These are phyloP conservation scores for Akabosia matsudoensis DNA, from an alignment of 1,140 invertebrate species.

Conservation along the genomic window DNA sequence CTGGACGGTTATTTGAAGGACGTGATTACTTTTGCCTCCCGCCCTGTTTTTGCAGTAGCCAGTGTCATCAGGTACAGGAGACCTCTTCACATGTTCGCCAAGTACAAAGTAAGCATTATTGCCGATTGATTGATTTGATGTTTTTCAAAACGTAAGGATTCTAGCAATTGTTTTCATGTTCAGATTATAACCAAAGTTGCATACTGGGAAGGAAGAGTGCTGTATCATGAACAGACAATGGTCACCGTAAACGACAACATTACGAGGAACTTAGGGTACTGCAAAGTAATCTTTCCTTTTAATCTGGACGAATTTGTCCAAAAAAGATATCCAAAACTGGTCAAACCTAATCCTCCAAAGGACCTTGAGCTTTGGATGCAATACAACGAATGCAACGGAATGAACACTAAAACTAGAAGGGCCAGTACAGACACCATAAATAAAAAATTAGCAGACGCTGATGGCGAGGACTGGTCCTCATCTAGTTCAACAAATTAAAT, in stretches of 20 bases:
- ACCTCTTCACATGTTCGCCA: slow-evolving; percentile 68
- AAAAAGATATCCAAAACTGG: slow-evolving; percentile 54
- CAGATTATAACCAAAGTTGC: slow-evolving; percentile 60
- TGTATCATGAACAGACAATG: slow-evolving; percentile 79
- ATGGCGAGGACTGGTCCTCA: background rate
- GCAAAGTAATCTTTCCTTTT: slow-evolving; percentile 63
- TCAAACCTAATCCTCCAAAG: slow-evolving; percentile 61
- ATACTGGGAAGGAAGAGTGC: slow-evolving; percentile 78
- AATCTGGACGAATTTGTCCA: slow-evolving; percentile 59
- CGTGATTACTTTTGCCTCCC: slow-evolving; percentile 9
- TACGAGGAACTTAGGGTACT: slow-evolving; percentile 68
- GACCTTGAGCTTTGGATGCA: slow-evolving; percentile 71
- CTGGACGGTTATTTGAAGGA: background rate
- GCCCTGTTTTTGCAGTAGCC: slow-evolving; percentile 59
- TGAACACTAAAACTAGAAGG: background rate
- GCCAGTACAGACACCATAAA: background rate
- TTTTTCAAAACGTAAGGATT: background rate
- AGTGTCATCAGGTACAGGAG: slow-evolving; percentile 71
- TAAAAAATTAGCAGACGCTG: background rate
- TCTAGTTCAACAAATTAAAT: no score
- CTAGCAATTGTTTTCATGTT: background rate
- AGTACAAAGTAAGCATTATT: slow-evolving; percentile 62
- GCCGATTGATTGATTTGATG: background rate
- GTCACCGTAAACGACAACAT: slow-evolving; percentile 72
- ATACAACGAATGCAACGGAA: slow-evolving; percentile 54